Evolutionary conservation across 1,140 invertebrate genomes (phyloP).

Genomic region (Cotesia vestalis): DNA sequence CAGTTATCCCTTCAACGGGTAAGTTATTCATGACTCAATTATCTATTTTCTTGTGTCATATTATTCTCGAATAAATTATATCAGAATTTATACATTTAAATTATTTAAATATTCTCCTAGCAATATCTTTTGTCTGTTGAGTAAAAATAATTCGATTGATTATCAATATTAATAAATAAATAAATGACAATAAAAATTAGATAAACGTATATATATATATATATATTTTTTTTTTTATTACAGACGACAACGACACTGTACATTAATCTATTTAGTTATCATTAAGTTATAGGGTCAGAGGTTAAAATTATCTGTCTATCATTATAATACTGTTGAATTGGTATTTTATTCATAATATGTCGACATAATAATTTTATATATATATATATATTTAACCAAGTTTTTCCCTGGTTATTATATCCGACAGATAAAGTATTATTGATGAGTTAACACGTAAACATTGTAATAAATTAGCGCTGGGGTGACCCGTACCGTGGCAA

Average conservation of each 20-base stretch:
- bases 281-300: constrained; percentile 12
- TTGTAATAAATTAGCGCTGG: constrained; percentile 66
- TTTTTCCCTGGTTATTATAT: not conserved
- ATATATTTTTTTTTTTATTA: constrained; percentile 1
- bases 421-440: constrained; percentile 35
- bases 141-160: no score
- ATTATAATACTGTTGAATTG: not conserved
- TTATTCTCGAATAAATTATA: constrained; percentile 14
- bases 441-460: constrained; percentile 63
- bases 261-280: constrained; percentile 29
- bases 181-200: no score
- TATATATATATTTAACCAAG: no score
- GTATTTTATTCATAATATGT: not conserved
- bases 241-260: constrained; percentile 19
- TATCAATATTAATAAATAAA: no score
- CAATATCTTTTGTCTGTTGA: no score
- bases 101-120: no score
- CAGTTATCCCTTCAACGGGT: constrained; percentile 92
- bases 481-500: constrained; percentile 51
- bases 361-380: no score
- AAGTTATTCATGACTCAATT: constrained; percentile 64
- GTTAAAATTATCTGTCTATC: constrained; percentile 33
- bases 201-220: no score
- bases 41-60: not conserved
- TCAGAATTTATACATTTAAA: not conserved